phyloP scores from a whole-genome alignment of 2,888 invertebrate genomes.

The Hipparchia semele region DNA sequence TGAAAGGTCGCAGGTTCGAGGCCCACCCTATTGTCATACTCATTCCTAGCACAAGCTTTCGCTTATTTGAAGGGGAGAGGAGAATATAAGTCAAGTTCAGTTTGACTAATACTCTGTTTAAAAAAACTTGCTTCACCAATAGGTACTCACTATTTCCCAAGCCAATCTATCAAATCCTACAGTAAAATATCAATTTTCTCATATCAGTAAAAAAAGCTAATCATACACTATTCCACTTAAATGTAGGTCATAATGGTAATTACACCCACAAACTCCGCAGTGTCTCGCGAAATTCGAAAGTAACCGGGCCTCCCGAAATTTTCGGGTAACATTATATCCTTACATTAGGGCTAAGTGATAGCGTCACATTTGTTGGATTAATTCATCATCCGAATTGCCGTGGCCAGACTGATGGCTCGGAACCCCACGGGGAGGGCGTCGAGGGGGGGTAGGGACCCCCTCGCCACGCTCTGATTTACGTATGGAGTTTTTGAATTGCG shows the following conservation, averaged over 20 bases:
- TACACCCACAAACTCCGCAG: constrained; percentile 9
- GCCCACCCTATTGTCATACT: too few species aligned
- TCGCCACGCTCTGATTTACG: constrained; percentile 60
- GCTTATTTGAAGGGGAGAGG: too few species aligned
- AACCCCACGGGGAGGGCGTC: constrained; percentile 51
- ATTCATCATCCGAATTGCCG: constrained; percentile 84
- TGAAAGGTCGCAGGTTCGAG: too few species aligned
- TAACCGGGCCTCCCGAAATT: constrained; percentile 52
- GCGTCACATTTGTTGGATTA: constrained; percentile 83
- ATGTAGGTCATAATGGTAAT: constrained; percentile 17
- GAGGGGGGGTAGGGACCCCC: constrained; percentile 47
- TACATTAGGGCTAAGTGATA: constrained; percentile 84
- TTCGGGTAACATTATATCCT: constrained; percentile 81
- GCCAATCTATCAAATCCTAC: too few species aligned
- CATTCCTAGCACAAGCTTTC: too few species aligned
- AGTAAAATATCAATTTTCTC: too few species aligned
- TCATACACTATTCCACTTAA: background rate
- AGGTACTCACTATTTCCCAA: too few species aligned
- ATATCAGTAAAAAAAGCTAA: background rate
- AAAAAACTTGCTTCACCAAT: too few species aligned
- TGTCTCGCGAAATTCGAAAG: constrained; percentile 25
- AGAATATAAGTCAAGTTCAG: too few species aligned
- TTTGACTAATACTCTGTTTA: too few species aligned
- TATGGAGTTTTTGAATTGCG: constrained; percentile 64
- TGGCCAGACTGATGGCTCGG: constrained; percentile 82